Conservation (phyloP, 2,113 vertebrate genomes). For the Caranx ignobilis region DNA sequence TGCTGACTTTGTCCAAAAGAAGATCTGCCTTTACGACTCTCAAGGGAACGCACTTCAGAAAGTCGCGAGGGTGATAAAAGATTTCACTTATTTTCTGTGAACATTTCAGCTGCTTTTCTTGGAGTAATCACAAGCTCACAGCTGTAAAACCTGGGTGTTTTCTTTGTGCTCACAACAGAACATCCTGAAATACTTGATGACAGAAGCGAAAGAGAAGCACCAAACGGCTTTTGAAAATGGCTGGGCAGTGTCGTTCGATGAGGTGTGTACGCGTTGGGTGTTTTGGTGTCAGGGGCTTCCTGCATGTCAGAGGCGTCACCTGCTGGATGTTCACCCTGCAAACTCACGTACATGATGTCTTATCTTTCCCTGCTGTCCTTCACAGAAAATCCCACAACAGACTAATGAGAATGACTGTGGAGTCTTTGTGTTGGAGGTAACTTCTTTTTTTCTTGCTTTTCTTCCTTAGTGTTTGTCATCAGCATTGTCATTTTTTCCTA, state of each 20-base stretch:
- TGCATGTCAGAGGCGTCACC: background rate
- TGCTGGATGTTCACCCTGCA: background rate
- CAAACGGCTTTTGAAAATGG: conserved; percentile 89
- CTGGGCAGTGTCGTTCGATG: conserved; percentile 91
- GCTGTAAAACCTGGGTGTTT: no score
- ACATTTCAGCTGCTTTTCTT: background rate
- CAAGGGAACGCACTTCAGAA: conserved; percentile 94
- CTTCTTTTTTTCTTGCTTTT: background rate
- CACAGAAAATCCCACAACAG: conserved; percentile 95
- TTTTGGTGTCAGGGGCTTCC: background rate
- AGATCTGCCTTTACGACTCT: conserved; percentile 96
- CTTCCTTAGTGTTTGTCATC: background rate
- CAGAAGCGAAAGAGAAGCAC: conserved; percentile 95
- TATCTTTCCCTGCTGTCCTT: conserved; percentile 45
- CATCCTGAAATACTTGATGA: conserved; percentile 94
- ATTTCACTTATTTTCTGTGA: background rate
- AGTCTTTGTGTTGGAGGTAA: conserved; percentile 97
- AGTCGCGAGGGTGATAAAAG: conserved; percentile 90
- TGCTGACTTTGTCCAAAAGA: conserved; percentile 90
- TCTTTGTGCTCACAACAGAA: conserved; percentile 82
- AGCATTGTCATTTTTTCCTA: background rate
- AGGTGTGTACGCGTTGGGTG: conserved; percentile 80
- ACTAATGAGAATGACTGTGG: conserved; percentile 99
- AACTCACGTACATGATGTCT: conserved; percentile 12
- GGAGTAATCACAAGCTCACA: no score